Base-by-base conservation (phyloP, 2,797 vertebrate species). In the Chanos chanos region DNA sequence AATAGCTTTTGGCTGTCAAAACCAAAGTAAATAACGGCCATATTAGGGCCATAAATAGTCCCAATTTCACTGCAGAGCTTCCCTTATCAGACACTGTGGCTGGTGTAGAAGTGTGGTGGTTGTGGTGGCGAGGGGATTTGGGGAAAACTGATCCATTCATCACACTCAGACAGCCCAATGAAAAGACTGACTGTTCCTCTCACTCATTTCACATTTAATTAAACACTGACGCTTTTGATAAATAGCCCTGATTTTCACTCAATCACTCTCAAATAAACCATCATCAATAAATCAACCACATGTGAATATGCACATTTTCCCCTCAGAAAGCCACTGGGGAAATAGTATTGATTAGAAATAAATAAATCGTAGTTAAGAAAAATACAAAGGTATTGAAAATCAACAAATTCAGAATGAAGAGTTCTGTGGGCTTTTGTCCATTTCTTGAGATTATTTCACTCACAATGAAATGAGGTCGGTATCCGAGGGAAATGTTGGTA, bases 151-250 rank as follows among this genome's bases (percentile, higher is more conserved):
- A 58, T 71, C 43, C 65, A 73, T 75, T 64, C 70, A 75, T 77
- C 74, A 79, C 61, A 41, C 56, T 15, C 9, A 25, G 77, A 76
- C 67, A 68, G 74, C 74, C 74, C 61, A 72, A 67, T 70, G 72
- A 72, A 71, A 71, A 73, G 66, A 73, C 50, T 61, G 69, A 70
- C 72, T 58, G 60, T 57, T 72, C 64, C 72, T 66, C 56, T 68
- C 59, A 63, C 30, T 60, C 28, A 68, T 62, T 75, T 77, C 72
- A 69, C 77, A 75, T 79, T 68, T 66, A 79, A 77, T 77, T 75
- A 77, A 79, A 70, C 68, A 70, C 70, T 59, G 70, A 74, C 70
- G 41, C 56, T 34, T 74, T 71, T 74, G 77, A 79, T 79, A 73
- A 75, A 77, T 73, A 67, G 65, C 67, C 65, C 66, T 43, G 18